phyloP scores from a whole-genome alignment of 2,113 vertebrate species.

The Protobothrops flavoviridis region DNA sequence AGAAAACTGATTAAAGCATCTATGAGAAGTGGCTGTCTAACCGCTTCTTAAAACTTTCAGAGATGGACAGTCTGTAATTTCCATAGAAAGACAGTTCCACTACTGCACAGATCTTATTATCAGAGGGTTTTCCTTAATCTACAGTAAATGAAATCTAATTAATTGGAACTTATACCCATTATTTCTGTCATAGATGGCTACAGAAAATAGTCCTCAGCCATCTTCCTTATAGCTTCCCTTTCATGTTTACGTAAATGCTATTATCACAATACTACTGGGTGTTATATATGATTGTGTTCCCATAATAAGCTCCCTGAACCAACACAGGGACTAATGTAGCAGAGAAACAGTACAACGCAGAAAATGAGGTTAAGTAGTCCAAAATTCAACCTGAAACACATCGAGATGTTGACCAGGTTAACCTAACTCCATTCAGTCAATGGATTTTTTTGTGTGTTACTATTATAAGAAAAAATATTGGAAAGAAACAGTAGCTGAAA shows the following conservation, averaged over 20 bases:
- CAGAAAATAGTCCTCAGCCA: neutral
- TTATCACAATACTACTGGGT: neutral
- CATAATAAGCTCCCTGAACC: neutral
- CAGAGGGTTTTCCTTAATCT: neutral
- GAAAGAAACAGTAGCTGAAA: neutral
- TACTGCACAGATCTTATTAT: neutral
- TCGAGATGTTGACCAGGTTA: neutral
- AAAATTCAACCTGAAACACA: neutral
- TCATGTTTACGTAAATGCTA: neutral
- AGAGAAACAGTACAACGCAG: neutral
- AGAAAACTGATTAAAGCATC: neutral
- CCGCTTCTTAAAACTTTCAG: neutral
- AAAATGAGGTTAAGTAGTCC: neutral
- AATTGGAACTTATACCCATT: neutral
- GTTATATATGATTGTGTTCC: neutral
- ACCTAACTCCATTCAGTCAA: neutral
- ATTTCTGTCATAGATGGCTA: neutral
- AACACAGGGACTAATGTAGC: neutral
- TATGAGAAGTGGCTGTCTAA: neutral
- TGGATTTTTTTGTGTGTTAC: neutral
- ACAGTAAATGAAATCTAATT: neutral
- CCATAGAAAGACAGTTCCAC: neutral
- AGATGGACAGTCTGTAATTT: neutral
- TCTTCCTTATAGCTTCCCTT: neutral
- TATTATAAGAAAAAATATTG: neutral